A percentile compares a stretch with the other conserved stretches of the same genome.
These are phyloP conservation scores for Baronia brevicornis DNA, from an alignment of 2,888 invertebrate genomes.

Conservation along the genomic window DNA sequence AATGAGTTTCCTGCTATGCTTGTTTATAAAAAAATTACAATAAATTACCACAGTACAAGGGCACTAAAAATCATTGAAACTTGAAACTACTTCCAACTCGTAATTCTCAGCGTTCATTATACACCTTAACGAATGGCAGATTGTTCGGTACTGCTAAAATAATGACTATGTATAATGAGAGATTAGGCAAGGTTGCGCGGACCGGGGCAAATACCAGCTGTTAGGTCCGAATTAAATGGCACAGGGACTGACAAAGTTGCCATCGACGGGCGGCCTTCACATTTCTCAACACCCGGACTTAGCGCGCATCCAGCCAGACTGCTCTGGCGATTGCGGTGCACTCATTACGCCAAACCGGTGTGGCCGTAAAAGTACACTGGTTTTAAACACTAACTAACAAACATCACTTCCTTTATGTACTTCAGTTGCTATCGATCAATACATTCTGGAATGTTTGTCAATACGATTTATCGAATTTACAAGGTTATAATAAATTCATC, in stretches of 20 bases:
- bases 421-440: no score
- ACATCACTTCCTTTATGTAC: no score
- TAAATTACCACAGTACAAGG: constrained; percentile 7
- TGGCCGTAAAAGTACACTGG: constrained; percentile 8
- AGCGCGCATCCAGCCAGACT: constrained; percentile 53
- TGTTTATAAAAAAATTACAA: constrained; percentile 10
- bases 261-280: constrained; percentile 67
- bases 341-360: constrained; percentile 33
- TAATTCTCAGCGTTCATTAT: constrained; percentile 1
- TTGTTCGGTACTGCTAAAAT: constrained; percentile 8
- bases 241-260: constrained; percentile 65
- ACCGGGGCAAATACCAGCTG: constrained; percentile 23
- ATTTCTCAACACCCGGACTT: constrained; percentile 73
- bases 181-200: constrained; percentile 24
- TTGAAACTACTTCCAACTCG: no score
- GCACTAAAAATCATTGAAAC: constrained; percentile 7
- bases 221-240: constrained; percentile 53
- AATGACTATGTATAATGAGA: constrained; percentile 16
- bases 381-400: constrained; percentile 8
- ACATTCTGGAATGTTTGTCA: background rate
- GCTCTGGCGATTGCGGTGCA: constrained; percentile 34
- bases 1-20: constrained; percentile 9
- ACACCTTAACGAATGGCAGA: constrained; percentile 1
- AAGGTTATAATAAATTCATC: background rate
- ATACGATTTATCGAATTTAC: background rate